Percentiles rank a stretch among this genome's conserved stretches.
phyloP scores from a whole-genome alignment of 2,113 vertebrate species.

The Chloroceryle aenea region DNA sequence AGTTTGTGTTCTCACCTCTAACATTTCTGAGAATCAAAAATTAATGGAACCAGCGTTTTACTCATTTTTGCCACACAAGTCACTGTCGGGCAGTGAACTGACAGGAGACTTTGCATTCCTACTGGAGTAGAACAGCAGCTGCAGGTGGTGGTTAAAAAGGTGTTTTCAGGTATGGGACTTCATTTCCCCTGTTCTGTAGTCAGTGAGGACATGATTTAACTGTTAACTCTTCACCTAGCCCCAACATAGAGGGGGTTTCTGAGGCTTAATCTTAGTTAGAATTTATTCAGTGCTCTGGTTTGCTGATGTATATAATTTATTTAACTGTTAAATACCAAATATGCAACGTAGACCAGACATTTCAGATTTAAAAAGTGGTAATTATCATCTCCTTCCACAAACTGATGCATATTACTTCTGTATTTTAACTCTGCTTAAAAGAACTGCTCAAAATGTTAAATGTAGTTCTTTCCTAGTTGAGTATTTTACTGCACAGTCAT shows the following conservation, averaged over 20 bases:
- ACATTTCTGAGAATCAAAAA: neutral
- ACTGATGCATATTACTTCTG: neutral
- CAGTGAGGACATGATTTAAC: neutral
- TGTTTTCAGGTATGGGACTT: neutral
- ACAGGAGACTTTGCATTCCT: neutral
- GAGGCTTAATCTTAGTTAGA: neutral
- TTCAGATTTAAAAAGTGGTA: neutral
- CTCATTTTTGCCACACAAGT: too few species aligned
- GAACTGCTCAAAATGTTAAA: neutral
- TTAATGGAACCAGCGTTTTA: neutral
- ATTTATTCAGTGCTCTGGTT: neutral
- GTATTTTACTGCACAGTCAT: neutral
- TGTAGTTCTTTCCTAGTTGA: neutral
- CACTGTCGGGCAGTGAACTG: neutral
- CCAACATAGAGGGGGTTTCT: neutral
- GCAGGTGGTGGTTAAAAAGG: neutral
- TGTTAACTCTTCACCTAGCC: neutral
- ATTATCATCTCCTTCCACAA: neutral
- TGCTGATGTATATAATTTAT: neutral
- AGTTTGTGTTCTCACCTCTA: neutral
- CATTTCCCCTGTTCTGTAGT: neutral
- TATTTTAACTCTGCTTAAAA: neutral
- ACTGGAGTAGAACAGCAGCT: neutral
- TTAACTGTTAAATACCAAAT: neutral
- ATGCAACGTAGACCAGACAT: accelerated